Percentiles rank a stretch among this genome's conserved stretches.
These are phyloP conservation scores for Apantesis nais DNA, from an alignment of 2,888 invertebrate species.

Conservation along the genomic window DNA sequence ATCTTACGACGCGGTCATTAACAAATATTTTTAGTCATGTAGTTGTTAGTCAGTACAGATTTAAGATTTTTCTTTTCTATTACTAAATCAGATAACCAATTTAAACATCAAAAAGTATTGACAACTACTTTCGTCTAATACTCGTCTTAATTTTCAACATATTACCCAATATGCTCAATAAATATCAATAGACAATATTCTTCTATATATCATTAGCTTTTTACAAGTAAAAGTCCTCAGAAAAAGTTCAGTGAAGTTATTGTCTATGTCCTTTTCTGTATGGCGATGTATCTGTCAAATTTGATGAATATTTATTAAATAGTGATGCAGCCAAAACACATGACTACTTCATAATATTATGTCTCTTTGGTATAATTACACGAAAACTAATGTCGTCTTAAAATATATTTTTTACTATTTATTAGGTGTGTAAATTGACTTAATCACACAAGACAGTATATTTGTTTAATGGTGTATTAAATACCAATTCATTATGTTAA, in stretches of 20 bases:
- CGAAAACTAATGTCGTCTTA: not conserved
- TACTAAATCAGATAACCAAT: not conserved
- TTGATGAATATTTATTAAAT: not conserved
- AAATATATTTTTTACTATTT: not conserved
- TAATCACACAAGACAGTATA: conserved; percentile 15
- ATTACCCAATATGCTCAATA: too few species aligned
- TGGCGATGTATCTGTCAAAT: not conserved
- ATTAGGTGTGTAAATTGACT: not conserved
- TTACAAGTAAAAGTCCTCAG: not conserved
- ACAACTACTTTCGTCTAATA: too few species aligned
- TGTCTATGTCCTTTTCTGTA: not conserved
- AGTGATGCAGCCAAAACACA: not conserved
- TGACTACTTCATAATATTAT: too few species aligned
- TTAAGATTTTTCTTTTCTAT: not conserved
- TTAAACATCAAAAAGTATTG: too few species aligned
- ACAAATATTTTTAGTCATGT: too few species aligned
- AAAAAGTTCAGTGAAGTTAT: not conserved
- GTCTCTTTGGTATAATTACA: too few species aligned
- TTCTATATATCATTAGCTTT: not conserved
- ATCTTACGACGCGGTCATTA: too few species aligned
- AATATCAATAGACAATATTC: too few species aligned
- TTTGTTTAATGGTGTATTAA: conserved; percentile 24
- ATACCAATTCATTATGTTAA: conserved; percentile 10
- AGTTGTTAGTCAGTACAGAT: not conserved
- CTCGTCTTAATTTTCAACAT: too few species aligned